Conservation (phyloP, 1,140 invertebrate genomes). For the Drosophila arawakana region DNA sequence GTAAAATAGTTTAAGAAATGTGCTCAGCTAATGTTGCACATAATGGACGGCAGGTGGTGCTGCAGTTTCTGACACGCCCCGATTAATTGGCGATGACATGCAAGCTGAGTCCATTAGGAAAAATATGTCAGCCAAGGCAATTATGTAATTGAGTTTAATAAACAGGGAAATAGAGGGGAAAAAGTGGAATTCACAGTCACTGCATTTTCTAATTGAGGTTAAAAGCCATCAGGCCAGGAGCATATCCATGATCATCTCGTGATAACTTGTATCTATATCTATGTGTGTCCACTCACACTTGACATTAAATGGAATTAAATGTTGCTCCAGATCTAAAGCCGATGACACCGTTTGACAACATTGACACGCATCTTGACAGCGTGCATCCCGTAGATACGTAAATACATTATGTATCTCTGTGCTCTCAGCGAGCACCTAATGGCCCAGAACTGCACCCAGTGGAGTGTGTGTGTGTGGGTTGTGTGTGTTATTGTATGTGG, state of each 20-base stretch:
- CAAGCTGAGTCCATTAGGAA: constrained; percentile 26
- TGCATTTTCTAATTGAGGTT: constrained; percentile 75
- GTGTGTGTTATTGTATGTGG: constrained; percentile 14
- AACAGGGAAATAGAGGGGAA: neutral
- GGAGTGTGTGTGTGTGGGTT: constrained; percentile 5
- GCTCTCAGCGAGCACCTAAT: constrained; percentile 67
- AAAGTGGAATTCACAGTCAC: constrained; percentile 28
- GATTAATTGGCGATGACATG: constrained; percentile 50
- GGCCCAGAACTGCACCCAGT: constrained; percentile 52
- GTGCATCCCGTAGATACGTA: constrained; percentile 46
- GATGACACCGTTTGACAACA: constrained; percentile 81
- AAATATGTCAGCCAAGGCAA: constrained; percentile 52
- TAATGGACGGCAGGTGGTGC: constrained; percentile 45
- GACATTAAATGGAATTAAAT: constrained; percentile 74
- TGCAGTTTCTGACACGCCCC: constrained; percentile 39
- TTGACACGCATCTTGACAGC: constrained; percentile 61
- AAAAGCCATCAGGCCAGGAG: constrained; percentile 26
- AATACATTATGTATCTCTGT: constrained; percentile 11
- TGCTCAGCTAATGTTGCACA: constrained; percentile 9
- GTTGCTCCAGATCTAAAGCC: constrained; percentile 52
- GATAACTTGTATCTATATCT: constrained; percentile 13
- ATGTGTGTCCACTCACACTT: constrained; percentile 44
- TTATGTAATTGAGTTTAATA: constrained; percentile 69
- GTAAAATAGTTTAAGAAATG: constrained; percentile 16
- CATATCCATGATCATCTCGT: constrained; percentile 46